These are phyloP conservation scores for Zophobas atratus DNA, from an alignment of 1,140 invertebrate species.

Conservation along the genomic window DNA sequence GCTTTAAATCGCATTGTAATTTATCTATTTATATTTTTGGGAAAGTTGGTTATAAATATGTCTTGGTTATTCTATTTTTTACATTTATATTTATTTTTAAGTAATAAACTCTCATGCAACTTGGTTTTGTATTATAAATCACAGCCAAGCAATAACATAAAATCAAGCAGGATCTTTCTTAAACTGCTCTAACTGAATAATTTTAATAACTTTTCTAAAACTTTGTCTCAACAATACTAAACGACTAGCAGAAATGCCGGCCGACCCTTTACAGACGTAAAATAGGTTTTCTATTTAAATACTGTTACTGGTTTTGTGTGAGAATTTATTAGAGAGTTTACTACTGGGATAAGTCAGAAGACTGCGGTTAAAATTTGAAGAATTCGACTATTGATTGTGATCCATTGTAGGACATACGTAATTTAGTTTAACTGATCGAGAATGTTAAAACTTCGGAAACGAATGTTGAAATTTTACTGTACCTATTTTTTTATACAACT, in stretches of 20 bases:
- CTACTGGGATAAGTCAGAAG: conserved; percentile 27
- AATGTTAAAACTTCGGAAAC: conserved; percentile 18
- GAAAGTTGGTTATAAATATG: conserved; percentile 27
- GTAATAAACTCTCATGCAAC: conserved; percentile 19
- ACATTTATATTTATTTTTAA: conserved; percentile 20
- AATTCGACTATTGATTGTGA: conserved; percentile 30
- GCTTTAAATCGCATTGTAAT: conserved; percentile 18
- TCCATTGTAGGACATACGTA: conserved; percentile 35
- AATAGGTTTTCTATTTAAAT: no score
- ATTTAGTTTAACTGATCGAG: conserved; percentile 25
- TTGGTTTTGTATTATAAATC: conserved; percentile 19
- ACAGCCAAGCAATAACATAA: not conserved
- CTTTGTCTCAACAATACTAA: no score
- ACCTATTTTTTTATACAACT: conserved; percentile 47
- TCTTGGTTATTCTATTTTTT: conserved; percentile 18
- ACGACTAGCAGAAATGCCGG: no score
- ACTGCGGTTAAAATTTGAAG: conserved; percentile 29
- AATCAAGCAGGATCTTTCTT: no score
- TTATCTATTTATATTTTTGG: conserved; percentile 16
- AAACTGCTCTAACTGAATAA: no score
- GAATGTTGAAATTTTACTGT: conserved; percentile 45
- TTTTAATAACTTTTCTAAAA: no score
- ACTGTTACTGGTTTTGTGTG: not conserved
- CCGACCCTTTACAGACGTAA: no score
- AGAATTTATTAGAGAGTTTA: conserved; percentile 30